Evolutionary conservation across 2,113 vertebrate species (phyloP).

Genomic region (Xyliphius kryptos): DNA sequence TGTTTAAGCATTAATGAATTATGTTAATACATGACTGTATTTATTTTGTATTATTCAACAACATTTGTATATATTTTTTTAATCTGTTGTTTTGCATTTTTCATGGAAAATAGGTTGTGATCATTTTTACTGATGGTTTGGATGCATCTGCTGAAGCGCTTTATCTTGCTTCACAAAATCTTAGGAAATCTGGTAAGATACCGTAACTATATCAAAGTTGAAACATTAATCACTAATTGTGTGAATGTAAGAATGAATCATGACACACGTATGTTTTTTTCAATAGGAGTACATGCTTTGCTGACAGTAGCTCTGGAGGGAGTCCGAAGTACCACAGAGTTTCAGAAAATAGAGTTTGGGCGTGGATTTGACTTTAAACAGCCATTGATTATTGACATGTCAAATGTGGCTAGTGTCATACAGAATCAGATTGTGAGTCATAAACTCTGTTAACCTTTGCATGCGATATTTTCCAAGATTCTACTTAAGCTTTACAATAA

Average conservation of each 20-base stretch:
- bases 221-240: too few species aligned
- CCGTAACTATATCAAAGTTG: too few species aligned
- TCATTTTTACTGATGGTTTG: too few species aligned
- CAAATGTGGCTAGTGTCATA: slow-evolving; percentile 61
- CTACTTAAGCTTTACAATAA: too few species aligned
- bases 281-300: slow-evolving; percentile 70
- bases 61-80: too few species aligned
- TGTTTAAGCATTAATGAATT: too few species aligned
- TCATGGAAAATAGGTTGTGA: background rate
- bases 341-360: slow-evolving; percentile 81
- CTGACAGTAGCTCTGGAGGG: slow-evolving; percentile 71
- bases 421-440: slow-evolving; percentile 75
- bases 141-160: slow-evolving; percentile 1
- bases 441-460: background rate
- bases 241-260: too few species aligned
- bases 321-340: slow-evolving; percentile 51
- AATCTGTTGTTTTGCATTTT: too few species aligned
- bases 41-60: too few species aligned
- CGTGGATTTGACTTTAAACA: slow-evolving; percentile 72
- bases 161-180: too few species aligned
- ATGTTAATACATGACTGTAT: too few species aligned
- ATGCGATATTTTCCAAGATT: background rate
- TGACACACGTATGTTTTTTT: background rate
- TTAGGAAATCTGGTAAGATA: too few species aligned
- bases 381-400: slow-evolving; percentile 67